Evolutionary conservation across 2,113 vertebrate species (phyloP).

Genomic region (Chloropsis hardwickii): DNA sequence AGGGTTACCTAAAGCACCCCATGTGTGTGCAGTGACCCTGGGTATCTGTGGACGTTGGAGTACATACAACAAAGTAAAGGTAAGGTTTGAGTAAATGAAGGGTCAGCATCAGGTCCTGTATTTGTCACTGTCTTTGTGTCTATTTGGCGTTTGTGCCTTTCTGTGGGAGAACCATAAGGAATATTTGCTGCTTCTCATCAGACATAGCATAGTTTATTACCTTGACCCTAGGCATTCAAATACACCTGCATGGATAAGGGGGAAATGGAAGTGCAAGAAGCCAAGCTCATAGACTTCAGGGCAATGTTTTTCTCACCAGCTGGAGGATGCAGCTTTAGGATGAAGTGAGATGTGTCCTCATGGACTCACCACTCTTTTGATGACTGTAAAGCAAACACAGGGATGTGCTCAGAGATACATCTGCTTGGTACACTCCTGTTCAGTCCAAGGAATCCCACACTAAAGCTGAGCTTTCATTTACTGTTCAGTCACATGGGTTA

Average conservation of each 20-base stretch:
- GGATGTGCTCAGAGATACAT: background rate
- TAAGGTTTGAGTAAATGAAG: background rate
- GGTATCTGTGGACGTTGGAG: accelerated
- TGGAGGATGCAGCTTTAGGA: background rate
- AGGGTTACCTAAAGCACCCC: background rate
- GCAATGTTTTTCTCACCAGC: background rate
- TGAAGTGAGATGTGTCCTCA: background rate
- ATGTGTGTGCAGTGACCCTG: background rate
- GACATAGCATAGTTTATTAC: background rate
- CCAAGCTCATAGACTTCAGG: background rate
- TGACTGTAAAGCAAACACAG: background rate
- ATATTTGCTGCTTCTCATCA: background rate
- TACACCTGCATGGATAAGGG: background rate
- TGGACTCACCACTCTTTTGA: background rate
- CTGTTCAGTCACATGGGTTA: background rate
- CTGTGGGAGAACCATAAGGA: background rate
- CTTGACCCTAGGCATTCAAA: background rate
- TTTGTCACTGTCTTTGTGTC: background rate
- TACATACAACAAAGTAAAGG: background rate
- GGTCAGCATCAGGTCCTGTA: background rate
- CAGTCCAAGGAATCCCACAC: background rate
- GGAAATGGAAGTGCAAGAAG: background rate
- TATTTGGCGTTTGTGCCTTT: background rate
- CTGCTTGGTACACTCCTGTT: background rate
- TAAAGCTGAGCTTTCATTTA: background rate